Evolutionary conservation across 2,888 invertebrate species (phyloP), one percentile per base, ranked within the genome.

Genomic region (Argyresthia albistria): DNA sequence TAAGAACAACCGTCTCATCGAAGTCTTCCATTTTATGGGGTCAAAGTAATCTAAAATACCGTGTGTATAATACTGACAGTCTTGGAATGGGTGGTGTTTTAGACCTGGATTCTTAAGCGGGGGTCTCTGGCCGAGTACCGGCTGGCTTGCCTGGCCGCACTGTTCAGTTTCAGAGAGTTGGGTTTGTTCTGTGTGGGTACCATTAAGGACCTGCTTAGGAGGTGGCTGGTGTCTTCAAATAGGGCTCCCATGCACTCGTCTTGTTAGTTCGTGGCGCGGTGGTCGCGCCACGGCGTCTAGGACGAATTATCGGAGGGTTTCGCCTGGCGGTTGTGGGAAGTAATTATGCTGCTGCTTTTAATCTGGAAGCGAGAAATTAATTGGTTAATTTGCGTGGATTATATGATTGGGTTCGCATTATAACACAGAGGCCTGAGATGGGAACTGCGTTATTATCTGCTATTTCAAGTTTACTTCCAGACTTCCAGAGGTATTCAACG

Each of bases 91-190:
- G 15, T 15, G 15, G 3, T 65, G 66, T 70, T 58, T 69, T 64
- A 52, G 66, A 63, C 9, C 74, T 89, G 89, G 16, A 76, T 69
- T 88, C 89, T 90, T 89, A 89, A 89, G 63, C 90, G 76, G 37
- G 91, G 91, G 64, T 90, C 90, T 62, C 88, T 77, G 54, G 88
- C 88, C 53, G 83, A 87, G 58, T 88, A 88, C 52, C 86, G 73
- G 59, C 88, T 88, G 56, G 88, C 77, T 60, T 84, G 76, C 57
- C 87, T 80, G 60, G 89, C 84, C 73, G 79, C 81, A 66, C 84
- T 80, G 75, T 84, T 84, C 35, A 82, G 77, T 65, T 88, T 86
- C 56, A 86, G 70, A 58, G 80, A 77, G 64, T 80, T 83, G 51
- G 88, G 88, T 71, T 86, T 87, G 62, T 84, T 84, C 83, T 81